phyloP scores from a whole-genome alignment of 2,888 invertebrate species.

The Eristalis tenax region DNA sequence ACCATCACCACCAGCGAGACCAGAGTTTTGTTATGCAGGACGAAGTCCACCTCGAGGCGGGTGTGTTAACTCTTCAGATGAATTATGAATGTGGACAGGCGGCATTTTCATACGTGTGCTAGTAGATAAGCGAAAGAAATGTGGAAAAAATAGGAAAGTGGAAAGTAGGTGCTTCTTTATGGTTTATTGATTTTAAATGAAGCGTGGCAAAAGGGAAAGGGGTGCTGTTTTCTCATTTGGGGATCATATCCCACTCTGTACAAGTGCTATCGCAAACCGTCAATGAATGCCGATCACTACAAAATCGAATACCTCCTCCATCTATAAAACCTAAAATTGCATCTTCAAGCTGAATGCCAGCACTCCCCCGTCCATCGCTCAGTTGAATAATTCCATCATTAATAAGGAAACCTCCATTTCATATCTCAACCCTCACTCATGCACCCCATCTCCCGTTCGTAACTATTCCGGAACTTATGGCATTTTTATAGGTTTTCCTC shows the following conservation, averaged over 20 bases:
- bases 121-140: too few species aligned
- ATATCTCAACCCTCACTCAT: constrained; percentile 23
- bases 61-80: constrained; percentile 17
- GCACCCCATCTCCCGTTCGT: not conserved
- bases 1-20: too few species aligned
- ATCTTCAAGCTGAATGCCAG: constrained; percentile 26
- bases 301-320: too few species aligned
- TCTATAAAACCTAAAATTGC: constrained; percentile 36
- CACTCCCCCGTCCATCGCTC: constrained; percentile 9
- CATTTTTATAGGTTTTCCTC: constrained; percentile 63
- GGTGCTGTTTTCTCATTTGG: too few species aligned
- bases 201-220: too few species aligned
- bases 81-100: constrained; percentile 31
- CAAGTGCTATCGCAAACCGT: too few species aligned
- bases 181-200: too few species aligned
- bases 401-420: constrained; percentile 68
- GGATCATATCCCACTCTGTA: too few species aligned
- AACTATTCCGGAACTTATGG: constrained; percentile 65
- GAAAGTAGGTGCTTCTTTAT: too few species aligned
- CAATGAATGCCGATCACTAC: too few species aligned
- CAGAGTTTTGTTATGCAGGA: constrained; percentile 12
- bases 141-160: too few species aligned
- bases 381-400: constrained; percentile 67
- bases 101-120: too few species aligned
- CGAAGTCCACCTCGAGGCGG: constrained; percentile 11